Base-by-base conservation (phyloP, 1,140 invertebrate species). In the Lethrus apterus region DNA sequence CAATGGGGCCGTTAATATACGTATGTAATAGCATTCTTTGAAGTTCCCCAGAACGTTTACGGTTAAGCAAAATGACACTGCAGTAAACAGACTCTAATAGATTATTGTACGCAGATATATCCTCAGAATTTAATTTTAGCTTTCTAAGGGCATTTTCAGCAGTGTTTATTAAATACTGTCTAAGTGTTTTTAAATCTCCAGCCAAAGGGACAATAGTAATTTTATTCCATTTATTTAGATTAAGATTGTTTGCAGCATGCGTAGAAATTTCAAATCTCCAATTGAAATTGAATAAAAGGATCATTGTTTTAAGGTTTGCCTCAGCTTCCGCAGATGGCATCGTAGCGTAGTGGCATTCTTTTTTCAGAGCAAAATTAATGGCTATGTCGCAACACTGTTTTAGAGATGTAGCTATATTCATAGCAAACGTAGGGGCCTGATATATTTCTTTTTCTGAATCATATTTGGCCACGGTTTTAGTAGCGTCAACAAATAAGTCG, bases 191-290 rank as follows among this genome's bases (percentile, higher is more conserved):
- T 23, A 58, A 36, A 32, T 58, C 57, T 23, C 40, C 50, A 10
- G 57, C 57, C 1, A 59, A 31, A 3, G 55, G 57, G 5, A 58
- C 46, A 24, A 59, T 26, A 14, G 56, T 58, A 3, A 59, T 31
- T 40, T 54, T 56, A 32, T 59, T 58, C 47, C 46, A 56, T 48
- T 54, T 58, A 15, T 54, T 56, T 11, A 49, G 9, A 44, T 54
- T 50, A 3, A 59, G 32, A 46, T 57, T 43, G 20, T 43, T 54
- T 18, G n/a, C 34, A 14, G 57, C 54, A 20, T 58, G 54, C 17
- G 15, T 60, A 11, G 62, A 64, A 8, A 64, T 51, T 45, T 62
- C 59, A 57, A 40, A 63, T 46, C 52, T 56, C 62, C 59, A 67
- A 44, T 62, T 52, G 34, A 54, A 50, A 21, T 57, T 43, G 7